These are phyloP conservation scores for Periophthalmus modestus DNA, from an alignment of 2,113 vertebrate genomes.

Conservation along the genomic window DNA sequence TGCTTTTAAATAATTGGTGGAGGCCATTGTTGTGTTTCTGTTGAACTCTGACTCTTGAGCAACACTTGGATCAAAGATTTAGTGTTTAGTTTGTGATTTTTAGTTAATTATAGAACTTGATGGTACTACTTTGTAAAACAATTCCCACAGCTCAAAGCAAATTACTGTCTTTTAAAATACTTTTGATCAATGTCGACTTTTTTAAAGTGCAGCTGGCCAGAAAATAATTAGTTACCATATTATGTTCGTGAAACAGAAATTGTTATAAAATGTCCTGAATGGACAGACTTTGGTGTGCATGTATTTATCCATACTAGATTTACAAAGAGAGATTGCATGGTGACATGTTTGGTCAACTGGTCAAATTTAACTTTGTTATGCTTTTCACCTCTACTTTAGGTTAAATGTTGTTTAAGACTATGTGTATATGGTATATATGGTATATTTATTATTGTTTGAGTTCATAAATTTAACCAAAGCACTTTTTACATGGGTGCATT, in stretches of 20 bases:
- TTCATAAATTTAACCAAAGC: too few relatives aligned
- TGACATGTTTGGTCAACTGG: background rate
- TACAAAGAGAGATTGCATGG: background rate
- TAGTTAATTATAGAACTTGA: background rate
- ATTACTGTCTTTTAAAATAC: background rate
- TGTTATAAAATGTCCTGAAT: background rate
- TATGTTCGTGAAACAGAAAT: background rate
- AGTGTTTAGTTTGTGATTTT: conserved; percentile 9
- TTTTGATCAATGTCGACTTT: background rate
- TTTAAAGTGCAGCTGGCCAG: background rate
- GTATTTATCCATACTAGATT: too few relatives aligned
- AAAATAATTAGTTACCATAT: background rate
- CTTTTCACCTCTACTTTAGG: background rate
- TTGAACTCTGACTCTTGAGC: background rate
- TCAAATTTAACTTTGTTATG: background rate
- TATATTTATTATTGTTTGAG: too few relatives aligned
- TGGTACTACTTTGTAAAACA: background rate
- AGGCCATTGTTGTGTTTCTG: conserved; percentile 9
- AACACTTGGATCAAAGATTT: background rate
- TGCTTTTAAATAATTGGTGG: conserved; percentile 25
- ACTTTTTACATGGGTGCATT: too few relatives aligned
- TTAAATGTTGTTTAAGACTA: too few relatives aligned
- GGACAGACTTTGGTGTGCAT: too few relatives aligned
- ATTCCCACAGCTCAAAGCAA: background rate
- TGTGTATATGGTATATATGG: too few relatives aligned